Evolutionary conservation across 1,140 invertebrate species (phyloP).

Genomic region (Aphelenchoides fujianensis): DNA sequence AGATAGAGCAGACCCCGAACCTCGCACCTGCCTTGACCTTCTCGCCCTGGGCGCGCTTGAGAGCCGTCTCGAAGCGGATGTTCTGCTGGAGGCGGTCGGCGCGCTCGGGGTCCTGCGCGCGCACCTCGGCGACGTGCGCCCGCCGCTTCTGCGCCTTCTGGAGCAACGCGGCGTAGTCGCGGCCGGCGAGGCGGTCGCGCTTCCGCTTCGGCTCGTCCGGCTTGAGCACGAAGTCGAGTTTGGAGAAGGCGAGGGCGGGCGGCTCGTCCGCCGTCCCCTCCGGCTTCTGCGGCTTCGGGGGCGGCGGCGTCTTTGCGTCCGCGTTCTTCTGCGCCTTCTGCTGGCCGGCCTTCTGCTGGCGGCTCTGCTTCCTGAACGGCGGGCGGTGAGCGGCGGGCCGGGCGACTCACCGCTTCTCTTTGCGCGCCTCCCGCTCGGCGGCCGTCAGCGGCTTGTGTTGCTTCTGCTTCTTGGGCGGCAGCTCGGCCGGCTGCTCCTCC

Average conservation of each 20-base stretch:
- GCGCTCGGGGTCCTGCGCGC: conserved; percentile 41
- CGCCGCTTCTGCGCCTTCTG: conserved; percentile 41
- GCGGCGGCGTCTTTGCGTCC: not conserved
- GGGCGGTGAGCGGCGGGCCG: not conserved
- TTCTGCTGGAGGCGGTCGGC: conserved; percentile 39
- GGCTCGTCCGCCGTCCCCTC: conserved; percentile 16
- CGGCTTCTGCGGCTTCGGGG: conserved; percentile 5
- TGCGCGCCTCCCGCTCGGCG: too few relatives aligned
- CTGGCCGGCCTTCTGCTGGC: not conserved
- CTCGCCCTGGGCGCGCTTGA: conserved; percentile 42
- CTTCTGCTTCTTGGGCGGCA: conserved; percentile 12
- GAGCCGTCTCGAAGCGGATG: conserved; percentile 42
- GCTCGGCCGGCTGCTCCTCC: conserved; percentile 12
- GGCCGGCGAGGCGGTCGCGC: conserved; percentile 40
- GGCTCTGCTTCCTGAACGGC: conserved; percentile 20
- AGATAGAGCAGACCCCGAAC: not conserved
- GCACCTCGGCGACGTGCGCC: conserved; percentile 28
- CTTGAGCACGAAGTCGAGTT: conserved; percentile 24
- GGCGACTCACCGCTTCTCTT: not conserved
- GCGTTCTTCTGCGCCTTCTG: conserved; percentile 18
- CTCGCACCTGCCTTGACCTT: conserved; percentile 46
- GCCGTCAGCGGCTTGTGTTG: not conserved
- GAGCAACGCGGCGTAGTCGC: conserved; percentile 44
- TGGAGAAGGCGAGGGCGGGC: conserved; percentile 14
- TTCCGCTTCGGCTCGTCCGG: conserved; percentile 34